Conservation (phyloP, 1,140 invertebrate species). For the Bombus affinis region DNA sequence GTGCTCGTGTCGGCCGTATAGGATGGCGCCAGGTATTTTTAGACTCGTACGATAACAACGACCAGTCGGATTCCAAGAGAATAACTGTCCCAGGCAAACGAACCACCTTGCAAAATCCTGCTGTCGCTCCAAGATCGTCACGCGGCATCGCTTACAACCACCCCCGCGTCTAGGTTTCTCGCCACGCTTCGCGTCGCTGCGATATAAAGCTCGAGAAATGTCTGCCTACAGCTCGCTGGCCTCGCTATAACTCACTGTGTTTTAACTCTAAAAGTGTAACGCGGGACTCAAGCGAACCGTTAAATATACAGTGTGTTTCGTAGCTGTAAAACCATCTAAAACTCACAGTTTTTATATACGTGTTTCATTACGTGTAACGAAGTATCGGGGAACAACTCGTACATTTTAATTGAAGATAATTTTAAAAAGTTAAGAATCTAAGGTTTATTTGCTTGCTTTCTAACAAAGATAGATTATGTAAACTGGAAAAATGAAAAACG, state of each 20-base stretch:
- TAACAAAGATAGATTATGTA: too few relatives aligned
- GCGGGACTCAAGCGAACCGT: too few relatives aligned
- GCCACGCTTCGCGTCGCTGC: not conserved
- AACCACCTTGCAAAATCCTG: constrained; percentile 61
- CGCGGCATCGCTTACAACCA: constrained; percentile 22
- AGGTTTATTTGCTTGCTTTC: too few relatives aligned
- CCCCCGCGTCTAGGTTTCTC: constrained; percentile 40
- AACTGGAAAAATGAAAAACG: too few relatives aligned
- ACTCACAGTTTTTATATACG: too few relatives aligned
- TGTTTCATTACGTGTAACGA: too few relatives aligned
- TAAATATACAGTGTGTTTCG: too few relatives aligned
- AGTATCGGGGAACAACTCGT: too few relatives aligned
- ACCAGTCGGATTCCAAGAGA: constrained; percentile 53
- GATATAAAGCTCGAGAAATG: not conserved
- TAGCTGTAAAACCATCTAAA: too few relatives aligned
- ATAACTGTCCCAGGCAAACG: constrained; percentile 36
- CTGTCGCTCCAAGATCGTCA: constrained; percentile 26
- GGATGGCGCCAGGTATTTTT: constrained; percentile 68
- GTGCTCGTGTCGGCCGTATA: constrained; percentile 23
- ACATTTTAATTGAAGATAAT: too few relatives aligned
- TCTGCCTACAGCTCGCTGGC: not conserved
- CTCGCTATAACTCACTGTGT: constrained; percentile 5
- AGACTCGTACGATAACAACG: constrained; percentile 62
- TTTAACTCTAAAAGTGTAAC: too few relatives aligned
- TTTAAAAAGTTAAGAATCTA: too few relatives aligned